Evolutionary conservation across 2,797 vertebrate genomes (phyloP), one percentile per base, ranked within the genome.

Genomic region (Aldrovandia affinis): DNA sequence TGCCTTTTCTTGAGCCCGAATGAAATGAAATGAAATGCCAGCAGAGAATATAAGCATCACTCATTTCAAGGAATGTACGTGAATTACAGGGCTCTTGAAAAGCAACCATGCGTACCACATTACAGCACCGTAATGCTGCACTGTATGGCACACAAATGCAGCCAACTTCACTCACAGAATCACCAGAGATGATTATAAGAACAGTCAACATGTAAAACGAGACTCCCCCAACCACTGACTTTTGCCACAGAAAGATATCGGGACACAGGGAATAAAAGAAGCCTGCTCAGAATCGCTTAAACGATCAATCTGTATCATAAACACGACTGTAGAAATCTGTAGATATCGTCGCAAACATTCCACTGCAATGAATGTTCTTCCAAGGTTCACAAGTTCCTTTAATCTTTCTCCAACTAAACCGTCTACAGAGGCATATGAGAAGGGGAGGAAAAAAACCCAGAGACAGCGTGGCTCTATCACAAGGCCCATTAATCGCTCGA

Each of bases 281-380:
- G 86, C 87, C 90, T 91, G 84, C 84, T 89, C 86, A 82, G 90
- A 90, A 89, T 89, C 90, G 89, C 89, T 92, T 89, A 90, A 86
- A 90, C 92, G n/a, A 93, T 94, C 93, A 93, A 92, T 91, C 91
- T 90, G 89, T 91, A 94, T 93, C 91, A 92, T 93, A 94, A 94
- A 95, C 94, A 94, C 93, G 92, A 93, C 93, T 86, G 86, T 87
- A 87, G 89, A 93, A 93, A 95, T 94, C 93, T 94, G n/a, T n/a
- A n/a, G n/a, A 91, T 88, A 85, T 14, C 12, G 90, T 91, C 88
- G 93, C 92, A 92, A 90, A 89, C 90, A 93, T 94, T 95, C 92
- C 93, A 87, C 82, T 83, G 86, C 28, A 30, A 57, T 36, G 9
- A 0, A 50, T 57, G 2, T 52, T 77, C 93, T 91, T 89, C 86